phyloP scores from a whole-genome alignment of 2,888 invertebrate species.

The Epirrhoe tristata region DNA sequence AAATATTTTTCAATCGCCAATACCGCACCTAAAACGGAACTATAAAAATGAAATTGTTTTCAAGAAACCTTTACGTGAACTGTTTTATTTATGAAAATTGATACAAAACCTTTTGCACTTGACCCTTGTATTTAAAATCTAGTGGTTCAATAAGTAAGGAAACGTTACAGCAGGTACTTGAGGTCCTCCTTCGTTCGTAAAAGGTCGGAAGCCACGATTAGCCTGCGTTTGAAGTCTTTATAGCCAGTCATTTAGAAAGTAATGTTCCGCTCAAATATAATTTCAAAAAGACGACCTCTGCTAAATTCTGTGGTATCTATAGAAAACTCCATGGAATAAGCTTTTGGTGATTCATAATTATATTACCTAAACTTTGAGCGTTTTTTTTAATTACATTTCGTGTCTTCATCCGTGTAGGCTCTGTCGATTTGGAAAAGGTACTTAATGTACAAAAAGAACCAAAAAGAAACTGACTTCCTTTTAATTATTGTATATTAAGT shows the following conservation, averaged over 20 bases:
- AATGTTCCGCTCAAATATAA: slow-evolving; percentile 80
- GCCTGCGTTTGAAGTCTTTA: slow-evolving; percentile 83
- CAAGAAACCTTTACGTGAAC: slow-evolving; percentile 35
- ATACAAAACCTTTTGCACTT: slow-evolving; percentile 46
- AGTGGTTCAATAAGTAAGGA: slow-evolving; percentile 68
- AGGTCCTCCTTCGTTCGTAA: slow-evolving; percentile 68
- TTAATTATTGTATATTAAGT: no score
- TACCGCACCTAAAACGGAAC: neutral
- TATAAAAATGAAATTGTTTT: slow-evolving; percentile 4
- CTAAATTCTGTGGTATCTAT: slow-evolving; percentile 50
- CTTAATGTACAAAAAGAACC: no score
- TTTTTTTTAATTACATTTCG: neutral
- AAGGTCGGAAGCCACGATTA: slow-evolving; percentile 84
- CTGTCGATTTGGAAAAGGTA: no score
- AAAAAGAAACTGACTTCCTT: no score
- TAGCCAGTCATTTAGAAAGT: slow-evolving; percentile 77
- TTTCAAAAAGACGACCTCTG: slow-evolving; percentile 72
- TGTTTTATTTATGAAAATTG: slow-evolving; percentile 40
- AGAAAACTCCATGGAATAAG: slow-evolving; percentile 22
- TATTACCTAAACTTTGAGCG: neutral
- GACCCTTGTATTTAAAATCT: slow-evolving; percentile 62
- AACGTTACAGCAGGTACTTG: slow-evolving; percentile 72
- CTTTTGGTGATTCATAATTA: slow-evolving; percentile 38
- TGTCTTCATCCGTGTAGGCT: neutral
- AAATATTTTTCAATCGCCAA: slow-evolving; percentile 2